These are phyloP conservation scores for Thaumetopoea pityocampa DNA, from an alignment of 1,140 invertebrate species.

Conservation along the genomic window DNA sequence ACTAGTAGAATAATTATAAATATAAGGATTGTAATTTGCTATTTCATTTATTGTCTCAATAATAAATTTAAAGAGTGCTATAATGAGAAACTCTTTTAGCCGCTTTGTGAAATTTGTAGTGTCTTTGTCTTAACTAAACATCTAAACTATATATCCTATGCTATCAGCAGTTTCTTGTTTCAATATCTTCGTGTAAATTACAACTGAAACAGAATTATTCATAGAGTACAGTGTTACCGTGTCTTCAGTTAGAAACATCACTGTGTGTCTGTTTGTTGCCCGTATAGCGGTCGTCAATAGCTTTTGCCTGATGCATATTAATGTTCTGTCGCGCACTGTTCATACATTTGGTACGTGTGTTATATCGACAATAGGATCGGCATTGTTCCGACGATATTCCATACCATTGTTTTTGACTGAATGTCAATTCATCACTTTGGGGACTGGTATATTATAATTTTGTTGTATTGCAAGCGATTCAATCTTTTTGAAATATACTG, in stretches of 20 bases:
- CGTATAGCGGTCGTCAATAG: constrained; percentile 23
- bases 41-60: too few relatives aligned
- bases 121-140: too few relatives aligned
- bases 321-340: constrained; percentile 21
- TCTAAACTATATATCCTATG: too few relatives aligned
- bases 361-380: constrained; percentile 12
- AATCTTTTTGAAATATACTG: neutral
- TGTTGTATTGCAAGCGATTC: too few relatives aligned
- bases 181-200: too few relatives aligned
- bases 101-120: too few relatives aligned
- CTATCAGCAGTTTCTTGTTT: too few relatives aligned
- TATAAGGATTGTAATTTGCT: too few relatives aligned
- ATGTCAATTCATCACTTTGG: constrained; percentile 1
- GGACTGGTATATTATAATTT: neutral
- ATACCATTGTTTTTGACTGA: constrained; percentile 8
- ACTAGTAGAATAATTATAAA: too few relatives aligned
- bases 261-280: constrained; percentile 22
- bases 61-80: too few relatives aligned
- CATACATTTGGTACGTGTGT: constrained; percentile 18
- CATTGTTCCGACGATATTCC: constrained; percentile 8
- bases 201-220: too few relatives aligned
- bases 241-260: constrained; percentile 2
- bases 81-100: too few relatives aligned
- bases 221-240: constrained; percentile 3
- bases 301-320: constrained; percentile 43